Base-by-base conservation (phyloP, 2,888 invertebrate genomes). In the Itoplectis maculator region DNA sequence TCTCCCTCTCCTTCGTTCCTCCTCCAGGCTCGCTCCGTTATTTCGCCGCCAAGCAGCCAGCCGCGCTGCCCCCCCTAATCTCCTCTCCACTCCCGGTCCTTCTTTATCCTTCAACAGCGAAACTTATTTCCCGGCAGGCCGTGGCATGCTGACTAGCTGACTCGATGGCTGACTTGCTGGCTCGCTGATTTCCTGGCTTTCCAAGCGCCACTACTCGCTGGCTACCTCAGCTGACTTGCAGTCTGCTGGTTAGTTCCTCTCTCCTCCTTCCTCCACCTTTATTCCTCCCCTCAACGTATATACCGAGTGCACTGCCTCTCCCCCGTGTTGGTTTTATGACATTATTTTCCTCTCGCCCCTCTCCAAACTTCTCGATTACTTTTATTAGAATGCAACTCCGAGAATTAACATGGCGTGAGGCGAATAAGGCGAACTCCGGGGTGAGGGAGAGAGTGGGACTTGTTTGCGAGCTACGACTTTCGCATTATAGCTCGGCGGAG, bases 281-380 rank as follows among this genome's bases (percentile, higher is more conserved):
- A n/a, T n/a, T 40, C 20, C 51, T 45, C 54, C 47, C n/a, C 66
- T 45, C 69, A 9, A 15, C 42, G 13, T 40, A 35, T 49, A 72
- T 75, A 74, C 63, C 70, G 29, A 29, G 3, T 29, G 70, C 76
- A 76, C 79, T 77, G 73, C 81, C 45, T 54, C 40, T 45, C 45
- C 61, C 63, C 73, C 80, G 72, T 79, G 79, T 85, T 81, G 79
- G 85, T 87, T 89, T 89, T 88, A 88, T 85, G 88, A 89, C 88
- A 89, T 88, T 90, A 89, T 89, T 89, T 89, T 88, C 87, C 86
- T 86, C 86, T 86, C 84, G 86, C 29, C 29, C 29, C 87, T 83
- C 86, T 84, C 85, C 78, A 84, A 90, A 90, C 88, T 90, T 89
- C 85, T 86, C 89, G 88, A 88, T 89, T 88, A 88, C 89, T 90